phyloP scores from a whole-genome alignment of 2,113 vertebrate species.

The Chunga burmeisteri region DNA sequence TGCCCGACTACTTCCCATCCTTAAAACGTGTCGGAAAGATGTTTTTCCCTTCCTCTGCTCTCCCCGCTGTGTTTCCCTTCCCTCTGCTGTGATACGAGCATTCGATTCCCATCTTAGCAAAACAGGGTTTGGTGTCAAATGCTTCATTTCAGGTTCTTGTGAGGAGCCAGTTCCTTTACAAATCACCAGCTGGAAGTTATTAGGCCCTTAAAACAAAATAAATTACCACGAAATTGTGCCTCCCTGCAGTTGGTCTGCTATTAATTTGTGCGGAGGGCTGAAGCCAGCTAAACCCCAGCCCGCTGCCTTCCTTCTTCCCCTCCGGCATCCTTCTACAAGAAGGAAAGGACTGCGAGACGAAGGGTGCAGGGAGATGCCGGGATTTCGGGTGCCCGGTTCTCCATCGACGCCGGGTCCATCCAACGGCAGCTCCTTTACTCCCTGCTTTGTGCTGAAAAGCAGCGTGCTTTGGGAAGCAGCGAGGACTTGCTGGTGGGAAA shows the following conservation, averaged over 20 bases:
- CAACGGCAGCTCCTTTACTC: not conserved
- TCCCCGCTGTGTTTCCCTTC: not conserved
- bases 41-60: not conserved
- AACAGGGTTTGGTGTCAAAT: not conserved
- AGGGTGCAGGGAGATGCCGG: not conserved
- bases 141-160: not conserved
- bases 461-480: not conserved
- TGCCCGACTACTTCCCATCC: not conserved
- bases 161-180: not conserved
- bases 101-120: not conserved
- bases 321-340: not conserved
- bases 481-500: not conserved
- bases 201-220: conserved; percentile 3
- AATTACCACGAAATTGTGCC: not conserved
- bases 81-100: not conserved
- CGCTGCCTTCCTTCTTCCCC: not conserved
- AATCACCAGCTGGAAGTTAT: conserved; percentile 48
- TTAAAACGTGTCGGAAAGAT: accelerated
- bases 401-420: accelerated
- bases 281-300: not conserved
- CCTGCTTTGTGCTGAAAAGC: not conserved
- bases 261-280: not conserved
- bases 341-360: not conserved
- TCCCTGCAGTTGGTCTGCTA: not conserved
- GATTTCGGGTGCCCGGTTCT: not conserved